Evolutionary conservation across 2,797 vertebrate species (phyloP).

Genomic region (Synanceia verrucosa): DNA sequence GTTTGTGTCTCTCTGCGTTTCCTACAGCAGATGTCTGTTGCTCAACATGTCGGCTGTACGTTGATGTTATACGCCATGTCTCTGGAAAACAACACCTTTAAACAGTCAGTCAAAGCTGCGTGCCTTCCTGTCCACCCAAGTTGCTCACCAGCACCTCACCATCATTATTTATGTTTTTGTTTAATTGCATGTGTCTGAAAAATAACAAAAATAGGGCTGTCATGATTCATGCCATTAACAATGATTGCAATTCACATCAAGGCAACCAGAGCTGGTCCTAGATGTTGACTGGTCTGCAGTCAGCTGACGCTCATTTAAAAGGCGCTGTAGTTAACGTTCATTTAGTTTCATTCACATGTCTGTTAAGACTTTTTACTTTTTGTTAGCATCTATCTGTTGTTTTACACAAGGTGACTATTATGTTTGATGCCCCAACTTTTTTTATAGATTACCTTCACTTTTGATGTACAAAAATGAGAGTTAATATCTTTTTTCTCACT

Average conservation of each 20-base stretch:
- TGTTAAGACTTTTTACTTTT: too few species aligned
- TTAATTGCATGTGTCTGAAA: background rate
- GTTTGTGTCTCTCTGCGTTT: slow-evolving; percentile 26
- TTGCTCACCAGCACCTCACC: background rate
- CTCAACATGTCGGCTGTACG: background rate
- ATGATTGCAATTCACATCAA: too few species aligned
- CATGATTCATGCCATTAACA: too few species aligned
- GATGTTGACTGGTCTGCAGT: too few species aligned
- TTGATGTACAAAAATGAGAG: background rate
- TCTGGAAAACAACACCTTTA: slow-evolving; percentile 1
- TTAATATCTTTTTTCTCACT: background rate
- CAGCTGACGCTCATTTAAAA: too few species aligned
- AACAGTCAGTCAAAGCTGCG: background rate
- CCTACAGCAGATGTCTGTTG: background rate
- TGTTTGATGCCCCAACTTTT: too few species aligned
- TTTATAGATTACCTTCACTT: background rate
- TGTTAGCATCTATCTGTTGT: too few species aligned
- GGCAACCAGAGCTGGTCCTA: too few species aligned
- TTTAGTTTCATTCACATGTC: too few species aligned
- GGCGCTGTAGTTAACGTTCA: too few species aligned
- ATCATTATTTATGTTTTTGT: background rate
- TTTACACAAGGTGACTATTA: too few species aligned
- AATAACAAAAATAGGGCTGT: background rate
- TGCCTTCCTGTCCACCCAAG: background rate
- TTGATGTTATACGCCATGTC: background rate